Base-by-base conservation (phyloP, 2,797 vertebrate genomes). In the Rachycentron canadum region DNA sequence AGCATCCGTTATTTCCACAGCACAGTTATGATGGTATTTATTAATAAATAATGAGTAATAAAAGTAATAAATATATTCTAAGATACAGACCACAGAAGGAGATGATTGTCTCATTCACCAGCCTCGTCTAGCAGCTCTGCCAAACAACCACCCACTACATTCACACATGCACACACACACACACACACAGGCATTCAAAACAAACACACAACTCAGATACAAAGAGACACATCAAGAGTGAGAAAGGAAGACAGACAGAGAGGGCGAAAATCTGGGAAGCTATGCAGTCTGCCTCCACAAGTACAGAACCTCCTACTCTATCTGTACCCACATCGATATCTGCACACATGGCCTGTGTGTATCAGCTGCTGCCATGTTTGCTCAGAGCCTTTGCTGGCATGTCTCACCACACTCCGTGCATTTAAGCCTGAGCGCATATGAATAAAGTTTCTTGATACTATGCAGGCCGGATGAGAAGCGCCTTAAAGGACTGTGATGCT, bases 11-110 rank as follows among this genome's bases (percentile, higher is more conserved):
- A 52, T 78, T 88, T 88, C 82, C 68, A 83, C 75, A 81, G 84
- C 81, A 49, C 23, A 23, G 78, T 40, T 61, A 78, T 89, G 86
- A 90, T 86, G 88, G 87, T 76, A 86, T 87, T 76, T 83, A 88
- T 91, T 79, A 88, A 90, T 91, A 91, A 93, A 90, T 87, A 81
- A 93, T 90, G 86, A 92, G 81, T 69, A 86, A 90, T 87, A 87
- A 83, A 86, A 92, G 81, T 69, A 86, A 90, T 87, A 87, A 85
- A 86, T 88, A 83, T 79, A 87, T 91, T 90, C 79, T 23, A 75
- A 88, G 73, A 77, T 76, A 73, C 69, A 78, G 82, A 82, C 70
- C 38, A 50, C 84, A 88, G 86, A 78, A 91, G 86, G 78, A 77
- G 77, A 55, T 57, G 82, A 87, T 85, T 83, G 89, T 90, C 91